Evolutionary conservation across 1,140 invertebrate species (phyloP), one percentile per base, ranked within the genome.

Genomic region (Drosophila trapezifrons): DNA sequence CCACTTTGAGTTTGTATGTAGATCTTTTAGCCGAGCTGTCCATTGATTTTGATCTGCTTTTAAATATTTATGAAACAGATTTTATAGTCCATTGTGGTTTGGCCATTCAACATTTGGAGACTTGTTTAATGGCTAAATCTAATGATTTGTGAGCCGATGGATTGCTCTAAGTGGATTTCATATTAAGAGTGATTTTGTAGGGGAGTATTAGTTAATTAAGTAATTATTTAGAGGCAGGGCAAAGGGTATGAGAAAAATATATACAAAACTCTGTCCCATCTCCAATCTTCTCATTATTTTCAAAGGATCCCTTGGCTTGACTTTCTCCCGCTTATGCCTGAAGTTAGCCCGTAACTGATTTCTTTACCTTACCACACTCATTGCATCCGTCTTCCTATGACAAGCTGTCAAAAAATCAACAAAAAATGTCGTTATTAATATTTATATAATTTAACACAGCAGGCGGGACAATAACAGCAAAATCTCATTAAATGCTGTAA

Each of bases 11-110:
- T 42, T 54, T 72, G 40, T 67, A 52, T 65, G 32, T 17, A 42
- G 65, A 71, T 71, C 42, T 55, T 69, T 70, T 15, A 54, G 18
- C 45, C n/a, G 20, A 20, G 13, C n/a, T 22, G 51, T 13, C 18
- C 29, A 51, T 54, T 8, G 49, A 38, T 46, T 38, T 54, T 10
- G 18, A 69, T 47, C 64, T 40, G 22, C 42, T 65, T 76, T 65
- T 83, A 79, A 82, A 83, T 79, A 84, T 83, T 79, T 84, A 83
- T 84, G 65, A 84, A 83, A 76, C 60, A 72, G 57, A 76, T 76
- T 78, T 84, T 84, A 79, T 83, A 77, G 49, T 43, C 52, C 17
- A 51, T 69, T 47, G 58, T 6, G 25, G n/a, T 56, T 69, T 49
- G 52, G 32, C 56, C 42, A 47, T 43, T 60, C 60, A 66, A 40